Conservation (phyloP, 2,888 invertebrate species). For the Cephus sareptanus region DNA sequence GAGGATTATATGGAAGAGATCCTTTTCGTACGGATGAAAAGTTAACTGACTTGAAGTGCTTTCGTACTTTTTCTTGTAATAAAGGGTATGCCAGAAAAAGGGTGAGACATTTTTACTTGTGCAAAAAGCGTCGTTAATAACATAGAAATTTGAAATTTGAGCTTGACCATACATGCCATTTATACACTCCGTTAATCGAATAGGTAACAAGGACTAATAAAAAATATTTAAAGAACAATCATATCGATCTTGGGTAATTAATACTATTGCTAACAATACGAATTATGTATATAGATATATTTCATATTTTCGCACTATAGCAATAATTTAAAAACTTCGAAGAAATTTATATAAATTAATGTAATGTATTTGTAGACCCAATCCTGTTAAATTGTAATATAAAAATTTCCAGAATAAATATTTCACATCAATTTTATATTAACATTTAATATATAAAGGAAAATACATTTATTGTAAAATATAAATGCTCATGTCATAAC, state of each 20-base stretch:
- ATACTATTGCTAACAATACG: background rate
- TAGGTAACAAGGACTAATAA: background rate
- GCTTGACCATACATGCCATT: background rate
- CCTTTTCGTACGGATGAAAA: background rate
- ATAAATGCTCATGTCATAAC: too few relatives aligned
- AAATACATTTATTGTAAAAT: too few relatives aligned
- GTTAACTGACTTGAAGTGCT: background rate
- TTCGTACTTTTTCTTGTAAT: background rate
- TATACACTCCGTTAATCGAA: background rate
- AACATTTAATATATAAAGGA: too few relatives aligned
- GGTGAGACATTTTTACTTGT: background rate
- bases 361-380: background rate
- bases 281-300: background rate
- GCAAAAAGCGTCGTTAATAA: background rate
- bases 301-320: background rate
- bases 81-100: background rate
- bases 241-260: background rate
- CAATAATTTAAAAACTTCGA: background rate
- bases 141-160: background rate
- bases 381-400: background rate
- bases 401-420: background rate
- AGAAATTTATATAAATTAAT: background rate
- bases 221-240: background rate
- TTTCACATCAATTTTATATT: background rate
- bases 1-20: background rate